Evolutionary conservation across 2,797 vertebrate species (phyloP), one percentile per base, ranked within the genome.

Genomic region (Sardinella longiceps): DNA sequence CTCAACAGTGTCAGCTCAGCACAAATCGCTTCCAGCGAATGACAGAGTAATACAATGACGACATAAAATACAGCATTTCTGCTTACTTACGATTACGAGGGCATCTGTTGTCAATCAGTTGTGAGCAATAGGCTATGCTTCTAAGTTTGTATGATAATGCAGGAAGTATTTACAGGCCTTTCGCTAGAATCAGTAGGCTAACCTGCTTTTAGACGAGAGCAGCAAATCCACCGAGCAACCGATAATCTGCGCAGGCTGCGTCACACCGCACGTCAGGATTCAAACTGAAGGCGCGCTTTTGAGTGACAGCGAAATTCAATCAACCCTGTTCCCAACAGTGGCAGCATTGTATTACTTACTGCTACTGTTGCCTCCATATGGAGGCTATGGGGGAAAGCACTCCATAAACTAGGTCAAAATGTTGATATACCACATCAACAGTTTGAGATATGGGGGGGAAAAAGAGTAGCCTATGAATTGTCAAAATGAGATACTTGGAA

Each of bases 101-200:
- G 88, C 91, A 90, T 92, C 87, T n/a, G 89, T 39, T 82, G 84
- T 46, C 70, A 84, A 56, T 74, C n/a, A 80, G 82, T 45, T 14
- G 53, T 11, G 82, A 28, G 63, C 83, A 53, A 20, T 53, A 3
- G 25, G 20, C 53, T 77, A 46, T 83, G 84, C 1, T 43, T 63
- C 9, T 80, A 20, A 91, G 93, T 86, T 92, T 92, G 74, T 25
- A 37, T 81, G 83, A 58, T 60, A 56, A 85, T 50, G 39, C 89
- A 92, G 92, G 91, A 93, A 94, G 91, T 91, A 48, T 51, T 81
- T 84, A 45, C 85, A 81, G 88, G 85, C 83, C 86, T 83, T 48
- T 60, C 80, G 50, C 85, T 43, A 82, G 85, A 60, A 43, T 82
- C 53, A 84, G n/a, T 84, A 81, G 87, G 25, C 81, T 51, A 74